Conservation (phyloP, 2,113 vertebrate species). For the Carassius gibelio region DNA sequence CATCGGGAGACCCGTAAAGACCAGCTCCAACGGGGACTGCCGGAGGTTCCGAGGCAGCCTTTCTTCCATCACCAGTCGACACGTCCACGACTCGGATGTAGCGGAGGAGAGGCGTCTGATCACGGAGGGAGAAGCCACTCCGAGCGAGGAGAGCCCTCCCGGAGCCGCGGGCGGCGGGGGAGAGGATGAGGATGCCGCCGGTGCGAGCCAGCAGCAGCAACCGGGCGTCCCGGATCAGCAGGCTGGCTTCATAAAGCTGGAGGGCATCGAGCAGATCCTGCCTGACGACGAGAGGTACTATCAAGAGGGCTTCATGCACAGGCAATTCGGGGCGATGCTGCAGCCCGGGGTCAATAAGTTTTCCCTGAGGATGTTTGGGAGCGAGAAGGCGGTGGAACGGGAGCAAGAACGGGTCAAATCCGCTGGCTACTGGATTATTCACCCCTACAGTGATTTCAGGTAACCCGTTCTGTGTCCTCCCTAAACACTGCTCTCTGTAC, state of each 20-base stretch:
- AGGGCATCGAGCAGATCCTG: slow-evolving; percentile 88
- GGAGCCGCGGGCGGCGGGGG: slow-evolving; percentile 73
- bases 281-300: slow-evolving; percentile 90
- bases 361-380: slow-evolving; percentile 99
- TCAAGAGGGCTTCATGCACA: slow-evolving; percentile 94
- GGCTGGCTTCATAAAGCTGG: slow-evolving; percentile 86
- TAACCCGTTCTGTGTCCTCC: slow-evolving; percentile 65
- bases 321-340: slow-evolving; percentile 96
- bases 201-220: slow-evolving; percentile 19
- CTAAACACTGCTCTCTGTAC: not conserved
- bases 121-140: slow-evolving; percentile 84
- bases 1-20: slow-evolving; percentile 82
- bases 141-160: slow-evolving; percentile 80
- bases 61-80: slow-evolving; percentile 90
- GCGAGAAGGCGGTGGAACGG: slow-evolving; percentile 97
- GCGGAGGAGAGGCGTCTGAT: slow-evolving; percentile 92
- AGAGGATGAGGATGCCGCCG: slow-evolving; percentile 58
- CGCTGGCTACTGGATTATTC: slow-evolving; percentile 99
- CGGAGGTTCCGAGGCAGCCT: slow-evolving; percentile 93
- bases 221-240: slow-evolving; percentile 71
- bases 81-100: slow-evolving; percentile 85
- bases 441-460: slow-evolving; percentile 99
- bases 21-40: slow-evolving; percentile 96
- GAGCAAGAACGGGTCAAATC: slow-evolving; percentile 98
- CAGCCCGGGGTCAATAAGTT: slow-evolving; percentile 99